These are phyloP conservation scores for Ditula angustiorana DNA, from an alignment of 2,888 invertebrate species.

Conservation along the genomic window DNA sequence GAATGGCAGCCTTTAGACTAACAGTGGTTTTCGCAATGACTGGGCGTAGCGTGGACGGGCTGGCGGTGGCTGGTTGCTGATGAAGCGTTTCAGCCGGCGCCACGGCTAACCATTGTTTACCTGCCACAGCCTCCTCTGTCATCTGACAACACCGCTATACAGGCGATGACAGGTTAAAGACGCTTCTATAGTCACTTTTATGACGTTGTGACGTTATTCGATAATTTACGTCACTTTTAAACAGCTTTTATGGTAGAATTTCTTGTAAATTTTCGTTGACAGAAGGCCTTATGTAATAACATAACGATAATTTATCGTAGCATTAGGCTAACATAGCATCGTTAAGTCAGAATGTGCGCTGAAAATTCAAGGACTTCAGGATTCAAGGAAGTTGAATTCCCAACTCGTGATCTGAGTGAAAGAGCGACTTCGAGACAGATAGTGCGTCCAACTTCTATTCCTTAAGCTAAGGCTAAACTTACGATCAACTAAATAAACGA, in stretches of 20 bases:
- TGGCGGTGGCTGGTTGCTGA: constrained; percentile 55
- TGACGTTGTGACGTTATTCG: neutral
- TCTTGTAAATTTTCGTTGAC: too few species aligned
- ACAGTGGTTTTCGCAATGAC: constrained; percentile 53
- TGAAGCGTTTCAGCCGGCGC: constrained; percentile 61
- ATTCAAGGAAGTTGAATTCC: too few species aligned
- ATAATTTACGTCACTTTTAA: neutral
- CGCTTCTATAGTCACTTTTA: neutral
- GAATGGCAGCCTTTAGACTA: constrained; percentile 40
- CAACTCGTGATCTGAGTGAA: too few species aligned
- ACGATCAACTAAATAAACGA: too few species aligned
- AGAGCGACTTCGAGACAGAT: too few species aligned
- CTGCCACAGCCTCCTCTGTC: constrained; percentile 47
- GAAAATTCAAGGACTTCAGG: too few species aligned
- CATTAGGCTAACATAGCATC: too few species aligned
- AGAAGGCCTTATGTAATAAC: too few species aligned
- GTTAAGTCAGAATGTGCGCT: too few species aligned
- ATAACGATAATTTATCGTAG: neutral
- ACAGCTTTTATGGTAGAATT: neutral
- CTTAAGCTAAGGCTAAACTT: too few species aligned
- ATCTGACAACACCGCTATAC: constrained; percentile 22
- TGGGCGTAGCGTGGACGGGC: constrained; percentile 54
- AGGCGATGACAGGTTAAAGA: neutral
- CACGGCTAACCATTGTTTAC: constrained; percentile 68
- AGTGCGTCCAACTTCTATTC: too few species aligned